Evolutionary conservation across 2,797 vertebrate species (phyloP).

Genomic region (Apogon hyalosoma): DNA sequence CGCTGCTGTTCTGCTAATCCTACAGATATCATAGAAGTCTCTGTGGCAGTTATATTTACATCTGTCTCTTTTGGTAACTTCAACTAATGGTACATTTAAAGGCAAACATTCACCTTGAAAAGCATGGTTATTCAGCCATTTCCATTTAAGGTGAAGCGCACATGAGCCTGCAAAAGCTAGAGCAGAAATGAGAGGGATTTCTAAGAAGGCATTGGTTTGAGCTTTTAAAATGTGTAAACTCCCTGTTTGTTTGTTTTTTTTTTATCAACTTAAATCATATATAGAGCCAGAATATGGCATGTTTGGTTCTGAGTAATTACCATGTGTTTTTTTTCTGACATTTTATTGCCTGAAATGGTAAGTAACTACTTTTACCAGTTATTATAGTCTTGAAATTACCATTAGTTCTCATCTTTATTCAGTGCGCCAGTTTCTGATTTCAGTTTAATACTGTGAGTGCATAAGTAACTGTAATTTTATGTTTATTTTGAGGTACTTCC

Average conservation of each 20-base stretch:
- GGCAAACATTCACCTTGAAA: slow-evolving; percentile 2
- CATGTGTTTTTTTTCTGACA: no score
- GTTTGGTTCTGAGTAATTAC: no score
- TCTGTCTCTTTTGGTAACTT: slow-evolving; percentile 25
- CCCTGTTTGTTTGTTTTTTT: background rate
- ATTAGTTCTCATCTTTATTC: no score
- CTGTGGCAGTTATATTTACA: slow-evolving; percentile 49
- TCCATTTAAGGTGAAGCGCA: background rate
- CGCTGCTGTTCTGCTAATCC: slow-evolving; percentile 38
- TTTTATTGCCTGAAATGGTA: no score
- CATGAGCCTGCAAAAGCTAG: background rate
- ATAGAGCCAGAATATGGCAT: no score
- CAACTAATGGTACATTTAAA: background rate
- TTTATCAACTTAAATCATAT: background rate
- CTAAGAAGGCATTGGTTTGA: background rate
- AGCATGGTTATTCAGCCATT: background rate
- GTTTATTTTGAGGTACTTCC: no score
- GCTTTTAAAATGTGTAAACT: background rate
- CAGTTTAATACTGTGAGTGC: no score
- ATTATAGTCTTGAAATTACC: no score
- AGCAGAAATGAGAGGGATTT: background rate
- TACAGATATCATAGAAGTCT: slow-evolving; percentile 51
- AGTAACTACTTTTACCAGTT: no score
- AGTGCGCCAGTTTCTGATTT: no score
- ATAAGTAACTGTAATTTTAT: no score